Evolutionary conservation across 2,797 vertebrate species (phyloP).

Genomic region (Poliocrania exsul): DNA sequence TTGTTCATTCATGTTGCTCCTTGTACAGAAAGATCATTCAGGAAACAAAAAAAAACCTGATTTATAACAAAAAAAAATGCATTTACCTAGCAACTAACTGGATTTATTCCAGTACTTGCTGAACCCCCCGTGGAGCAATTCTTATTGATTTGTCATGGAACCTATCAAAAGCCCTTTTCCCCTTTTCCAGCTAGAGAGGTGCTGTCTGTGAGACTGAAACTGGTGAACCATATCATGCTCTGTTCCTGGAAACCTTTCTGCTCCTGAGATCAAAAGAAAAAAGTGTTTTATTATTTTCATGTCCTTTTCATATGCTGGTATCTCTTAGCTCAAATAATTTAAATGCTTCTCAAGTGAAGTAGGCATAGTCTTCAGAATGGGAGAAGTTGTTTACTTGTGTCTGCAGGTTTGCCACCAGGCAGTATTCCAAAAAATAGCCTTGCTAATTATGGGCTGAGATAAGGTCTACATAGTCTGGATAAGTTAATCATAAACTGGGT

Average conservation of each 20-base stretch:
- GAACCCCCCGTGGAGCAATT: not conserved
- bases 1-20: not conserved
- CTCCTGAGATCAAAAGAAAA: constrained; percentile 38
- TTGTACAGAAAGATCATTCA: not conserved
- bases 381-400: not conserved
- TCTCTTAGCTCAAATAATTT: constrained; percentile 9
- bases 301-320: not conserved
- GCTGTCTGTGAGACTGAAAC: not conserved
- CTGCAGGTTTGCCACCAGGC: not conserved
- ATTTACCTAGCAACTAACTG: not conserved
- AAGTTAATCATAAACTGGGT: constrained; percentile 49
- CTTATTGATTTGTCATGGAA: constrained; percentile 11
- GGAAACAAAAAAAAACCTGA: not conserved
- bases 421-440: not conserved
- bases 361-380: constrained; percentile 14
- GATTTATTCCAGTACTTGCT: constrained; percentile 6
- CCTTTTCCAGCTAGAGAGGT: not conserved
- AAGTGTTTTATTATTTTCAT: not conserved
- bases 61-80: not conserved
- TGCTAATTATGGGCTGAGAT: constrained; percentile 39
- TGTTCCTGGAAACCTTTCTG: constrained; percentile 17
- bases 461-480: constrained; percentile 5
- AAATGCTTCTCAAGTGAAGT: not conserved
- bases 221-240: accelerated
- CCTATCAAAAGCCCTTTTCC: not conserved